Evolutionary conservation across 2,113 vertebrate species (phyloP), one percentile per base, ranked within the genome.

Genomic region (Brachyhypopomus gauderio): DNA sequence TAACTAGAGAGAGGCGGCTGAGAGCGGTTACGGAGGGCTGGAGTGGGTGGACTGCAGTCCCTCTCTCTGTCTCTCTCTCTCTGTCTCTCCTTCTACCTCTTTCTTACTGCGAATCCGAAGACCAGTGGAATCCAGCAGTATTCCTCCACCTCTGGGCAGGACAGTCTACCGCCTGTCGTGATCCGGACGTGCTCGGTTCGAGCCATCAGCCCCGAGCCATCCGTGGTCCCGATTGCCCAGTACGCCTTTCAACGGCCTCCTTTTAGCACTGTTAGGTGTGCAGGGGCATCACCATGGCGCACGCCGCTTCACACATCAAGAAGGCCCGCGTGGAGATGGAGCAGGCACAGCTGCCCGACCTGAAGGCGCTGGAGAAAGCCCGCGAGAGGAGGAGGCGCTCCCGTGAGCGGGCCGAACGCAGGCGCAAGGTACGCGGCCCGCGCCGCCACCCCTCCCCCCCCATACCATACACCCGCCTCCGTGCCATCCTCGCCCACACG

Each of bases 271-370:
- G 30, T 14, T 14, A 52, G 45, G 45, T 3, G 45, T 52, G 45
- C 45, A 11, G 45, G 14, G 45, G 12, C 9, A 14, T 79, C 83
- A 70, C 88, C 87, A 99, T 99, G 97, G 98, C 98, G 93, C 98
- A 99, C 0, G 98, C 97, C 0, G 97, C 98, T 0, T 95, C 98
- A 86, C 96, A 96, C 85, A 95, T 99, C 88, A 99, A 99, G 94
- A 99, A 99, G 95, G 96, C 96, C 92, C 92, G 98, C 41, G 95
- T 95, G 83, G 95, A 96, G 83, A 96, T 98, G 88, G 92, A 95
- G 80, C 96, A 98, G 67, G 89, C 93, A 38, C 73, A 75, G 87
- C 88, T 70, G 66, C 86, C 90, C 0, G 93, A 94, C 72, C 87
- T 92, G 63, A 95, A 94, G 30, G 96, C 95, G 83, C 93, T 95